Evolutionary conservation across 2,888 invertebrate genomes (phyloP), one percentile per base, ranked within the genome.

Genomic region (Lithophane ornitopus): DNA sequence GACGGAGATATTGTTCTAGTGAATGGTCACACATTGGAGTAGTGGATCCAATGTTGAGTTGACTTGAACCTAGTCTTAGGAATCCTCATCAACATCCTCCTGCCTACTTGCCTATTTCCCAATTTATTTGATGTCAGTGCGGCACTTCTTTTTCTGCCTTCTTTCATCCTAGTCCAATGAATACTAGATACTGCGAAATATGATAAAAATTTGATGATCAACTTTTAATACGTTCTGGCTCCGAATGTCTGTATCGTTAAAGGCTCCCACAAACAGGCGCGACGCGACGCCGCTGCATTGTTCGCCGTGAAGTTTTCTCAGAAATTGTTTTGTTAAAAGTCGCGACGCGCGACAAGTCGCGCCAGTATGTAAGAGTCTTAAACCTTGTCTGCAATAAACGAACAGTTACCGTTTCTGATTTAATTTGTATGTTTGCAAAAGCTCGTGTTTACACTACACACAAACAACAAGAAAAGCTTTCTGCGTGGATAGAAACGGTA

Each of bases 401-500:
- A n/a, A 66, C 14, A 26, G 0, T 26, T 41, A 68, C 39, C 9
- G 7, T 54, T 68, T 68, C 52, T 54, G 46, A 58, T 67, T 46
- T 59, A 54, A 28, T 41, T 16, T 12, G n/a, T 46, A 46, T 34
- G 28, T 74, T 75, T 67, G 56, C 58, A 41, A 59, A 69, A 54
- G 26, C 34, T 67, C 58, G 4, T 63, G 52, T 68, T 52, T 52
- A 44, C 16, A 14, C 34, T 34, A 49, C 3, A 22, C 14, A 56
- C 44, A 58, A 69, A 65, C 54, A 65, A 65, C 59, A 68, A 63
- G 46, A 81, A 81, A 54, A 65, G 26, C 59, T 70, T 61, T 70
- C 12, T 80, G 65, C 59, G 46, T 75, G 26, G 2, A 69, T 69
- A 54, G 28, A 26, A 81, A 80, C 65, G 56, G 59, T 76, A 58